These are phyloP conservation scores for Aplochiton taeniatus DNA, from an alignment of 2,797 vertebrate species.

Conservation along the genomic window DNA sequence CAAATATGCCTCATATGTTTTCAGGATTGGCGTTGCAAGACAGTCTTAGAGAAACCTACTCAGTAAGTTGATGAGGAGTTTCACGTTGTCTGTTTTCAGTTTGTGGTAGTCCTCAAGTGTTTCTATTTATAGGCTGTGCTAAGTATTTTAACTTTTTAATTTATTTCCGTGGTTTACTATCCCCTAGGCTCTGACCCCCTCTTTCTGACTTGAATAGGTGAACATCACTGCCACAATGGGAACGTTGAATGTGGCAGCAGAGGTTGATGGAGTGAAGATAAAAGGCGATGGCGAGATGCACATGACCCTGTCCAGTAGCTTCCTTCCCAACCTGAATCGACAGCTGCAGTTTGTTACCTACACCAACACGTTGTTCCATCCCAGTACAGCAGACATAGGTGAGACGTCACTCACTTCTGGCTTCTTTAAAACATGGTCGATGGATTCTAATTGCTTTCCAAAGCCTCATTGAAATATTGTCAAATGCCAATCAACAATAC, in stretches of 20 bases:
- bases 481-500: too few species aligned
- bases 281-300: slow-evolving; percentile 82
- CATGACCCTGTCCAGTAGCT: slow-evolving; percentile 75
- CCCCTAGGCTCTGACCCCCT: not conserved
- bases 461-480: too few species aligned
- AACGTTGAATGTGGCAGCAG: slow-evolving; percentile 84
- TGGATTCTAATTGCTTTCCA: not conserved
- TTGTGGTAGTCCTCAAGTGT: not conserved
- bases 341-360: slow-evolving; percentile 92
- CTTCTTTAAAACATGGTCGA: not conserved
- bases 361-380: slow-evolving; percentile 86
- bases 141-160: not conserved
- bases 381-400: slow-evolving; percentile 72
- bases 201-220: slow-evolving; percentile 66
- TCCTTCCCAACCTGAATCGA: slow-evolving; percentile 83
- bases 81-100: not conserved
- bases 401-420: not conserved
- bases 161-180: not conserved
- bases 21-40: slow-evolving; percentile 78
- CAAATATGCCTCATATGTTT: slow-evolving; percentile 29
- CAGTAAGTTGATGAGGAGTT: slow-evolving; percentile 55
- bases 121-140: not conserved
- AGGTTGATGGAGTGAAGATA: slow-evolving; percentile 81
- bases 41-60: slow-evolving; percentile 69
- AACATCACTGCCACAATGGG: slow-evolving; percentile 84